Percentiles rank a stretch among this genome's conserved stretches.
Conservation (phyloP, 2,888 invertebrate genomes). For the Parnassius apollo region DNA sequence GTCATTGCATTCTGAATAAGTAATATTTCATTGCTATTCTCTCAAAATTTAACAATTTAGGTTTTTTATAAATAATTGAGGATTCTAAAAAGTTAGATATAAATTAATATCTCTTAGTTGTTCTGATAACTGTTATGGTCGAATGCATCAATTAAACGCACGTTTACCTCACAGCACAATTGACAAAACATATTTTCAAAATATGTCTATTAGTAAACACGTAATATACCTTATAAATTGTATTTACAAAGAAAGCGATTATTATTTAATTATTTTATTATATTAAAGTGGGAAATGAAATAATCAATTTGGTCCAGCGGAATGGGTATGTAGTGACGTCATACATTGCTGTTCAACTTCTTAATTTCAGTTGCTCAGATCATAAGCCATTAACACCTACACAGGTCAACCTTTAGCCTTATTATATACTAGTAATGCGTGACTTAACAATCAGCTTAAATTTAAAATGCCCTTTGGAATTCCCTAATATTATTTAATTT, state of each 20-base stretch:
- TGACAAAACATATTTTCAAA: constrained; percentile 81
- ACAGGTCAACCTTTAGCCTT: not conserved
- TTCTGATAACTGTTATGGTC: constrained; percentile 15
- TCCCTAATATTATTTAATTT: constrained; percentile 14
- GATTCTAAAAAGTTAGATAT: not conserved
- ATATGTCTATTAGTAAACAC: constrained; percentile 78
- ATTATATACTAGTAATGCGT: not conserved
- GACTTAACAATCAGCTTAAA: constrained; percentile 10
- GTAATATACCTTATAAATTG: constrained; percentile 76
- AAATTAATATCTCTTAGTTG: not conserved
- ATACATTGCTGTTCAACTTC: not conserved
- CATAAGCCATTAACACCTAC: not conserved
- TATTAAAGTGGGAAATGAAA: constrained; percentile 59
- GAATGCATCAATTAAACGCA: constrained; percentile 59
- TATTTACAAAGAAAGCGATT: constrained; percentile 78
- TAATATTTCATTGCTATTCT: not conserved
- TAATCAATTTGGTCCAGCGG: constrained; percentile 23
- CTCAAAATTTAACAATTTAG: no score
- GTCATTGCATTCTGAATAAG: constrained; percentile 49
- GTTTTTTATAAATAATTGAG: no score
- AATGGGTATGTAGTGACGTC: constrained; percentile 12
- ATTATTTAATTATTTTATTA: constrained; percentile 50
- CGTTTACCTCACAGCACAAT: constrained; percentile 74
- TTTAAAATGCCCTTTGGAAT: constrained; percentile 25
- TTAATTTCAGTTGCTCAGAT: not conserved